Evolutionary conservation across 2,113 vertebrate genomes (phyloP).

Genomic region (Progne subis): DNA sequence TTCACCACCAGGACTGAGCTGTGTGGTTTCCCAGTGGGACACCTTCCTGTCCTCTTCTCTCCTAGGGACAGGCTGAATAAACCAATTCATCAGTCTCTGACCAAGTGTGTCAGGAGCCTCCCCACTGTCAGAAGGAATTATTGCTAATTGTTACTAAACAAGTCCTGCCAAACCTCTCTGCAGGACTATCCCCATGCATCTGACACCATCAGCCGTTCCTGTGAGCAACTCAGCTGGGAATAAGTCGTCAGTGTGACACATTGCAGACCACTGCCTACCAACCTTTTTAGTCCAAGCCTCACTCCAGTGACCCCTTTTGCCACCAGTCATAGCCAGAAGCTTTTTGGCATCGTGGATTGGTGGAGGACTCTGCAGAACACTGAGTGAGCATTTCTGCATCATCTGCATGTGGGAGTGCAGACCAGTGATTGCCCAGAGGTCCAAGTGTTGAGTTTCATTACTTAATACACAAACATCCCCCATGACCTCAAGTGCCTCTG

Average conservation of each 20-base stretch:
- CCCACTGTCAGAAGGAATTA: neutral
- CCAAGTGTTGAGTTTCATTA: neutral
- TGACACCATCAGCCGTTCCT: neutral
- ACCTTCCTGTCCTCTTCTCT: neutral
- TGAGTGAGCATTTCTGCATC: neutral
- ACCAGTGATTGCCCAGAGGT: neutral
- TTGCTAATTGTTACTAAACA: neutral
- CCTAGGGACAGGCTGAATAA: neutral
- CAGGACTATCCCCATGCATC: neutral
- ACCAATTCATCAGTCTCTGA: neutral
- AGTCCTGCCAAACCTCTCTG: neutral
- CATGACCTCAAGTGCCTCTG: neutral
- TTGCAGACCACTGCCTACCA: neutral
- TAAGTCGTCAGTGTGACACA: neutral
- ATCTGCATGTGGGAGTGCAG: neutral
- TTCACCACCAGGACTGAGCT: neutral
- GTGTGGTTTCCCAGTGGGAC: neutral
- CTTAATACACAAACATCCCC: neutral
- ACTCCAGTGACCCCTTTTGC: neutral
- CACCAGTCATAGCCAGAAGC: neutral
- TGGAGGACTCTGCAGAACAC: neutral
- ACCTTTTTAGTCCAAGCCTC: neutral
- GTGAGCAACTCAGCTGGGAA: neutral
- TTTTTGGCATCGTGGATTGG: neutral
- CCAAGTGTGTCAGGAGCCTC: neutral